Evolutionary conservation across 2,797 vertebrate genomes (phyloP), one percentile per base, ranked within the genome.

Genomic region (Tachyglossus aculeatus): DNA sequence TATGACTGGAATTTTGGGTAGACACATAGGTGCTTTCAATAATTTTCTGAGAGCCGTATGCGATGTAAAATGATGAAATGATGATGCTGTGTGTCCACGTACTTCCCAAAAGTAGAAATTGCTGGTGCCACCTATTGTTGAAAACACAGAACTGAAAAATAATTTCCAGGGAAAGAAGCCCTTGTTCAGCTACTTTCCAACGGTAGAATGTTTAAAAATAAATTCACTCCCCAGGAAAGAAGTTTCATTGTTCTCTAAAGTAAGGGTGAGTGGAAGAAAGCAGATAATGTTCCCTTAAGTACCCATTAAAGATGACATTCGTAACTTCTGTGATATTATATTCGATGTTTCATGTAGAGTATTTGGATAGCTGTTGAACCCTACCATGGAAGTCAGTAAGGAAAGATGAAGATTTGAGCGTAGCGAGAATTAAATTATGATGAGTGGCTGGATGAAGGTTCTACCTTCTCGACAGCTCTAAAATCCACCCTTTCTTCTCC

Each of bases 51-150:
- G 47, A 53, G 65, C 1, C 34, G 60, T 61, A 75, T 13, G 48
- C 74, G 71, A 84, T 77, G 54, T 86, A 83, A 78, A 36, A 55
- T 33, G 39, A 53, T 41, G 54, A 66, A 85, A 82, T 6, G 50
- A 78, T 71, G 53, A 60, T 64, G 65, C 53, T 70, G 70, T 31
- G 24, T 41, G 24, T 18, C 22, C 16, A 47, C 18, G 25, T 68
- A 5, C 31, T 68, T 19, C 18, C 61, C 19, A 15, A 77, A 86
- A 82, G 59, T 21, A 71, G 85, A 77, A 83, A 87, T 88, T 82
- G 39, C 62, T 85, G 81, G 74, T 84, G 89, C 84, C 88, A 90
- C 74, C 88, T 90, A 79, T 87, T 91, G 89, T 86, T 75, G 55
- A 75, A 69, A 81, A 79, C 71, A 81, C 21, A 88, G 82, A 88